Conservation (phyloP, 2,113 vertebrate species). For the Mola mola region DNA sequence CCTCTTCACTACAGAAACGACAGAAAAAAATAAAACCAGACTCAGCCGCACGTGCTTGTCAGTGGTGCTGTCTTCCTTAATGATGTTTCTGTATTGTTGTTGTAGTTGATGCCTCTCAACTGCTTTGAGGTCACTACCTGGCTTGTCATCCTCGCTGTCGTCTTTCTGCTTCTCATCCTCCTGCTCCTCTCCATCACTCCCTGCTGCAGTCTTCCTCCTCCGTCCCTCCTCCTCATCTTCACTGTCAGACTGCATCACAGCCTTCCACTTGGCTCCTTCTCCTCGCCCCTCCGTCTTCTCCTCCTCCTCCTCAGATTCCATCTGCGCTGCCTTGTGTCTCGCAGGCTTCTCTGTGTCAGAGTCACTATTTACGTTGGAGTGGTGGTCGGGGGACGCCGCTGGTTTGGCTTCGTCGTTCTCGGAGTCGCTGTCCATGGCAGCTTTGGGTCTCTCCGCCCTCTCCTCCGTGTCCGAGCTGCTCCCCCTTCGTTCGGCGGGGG, state of each 20-base stretch:
- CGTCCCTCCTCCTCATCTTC: slow-evolving; percentile 59
- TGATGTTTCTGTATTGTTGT: too few relatives aligned
- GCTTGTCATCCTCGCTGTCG: slow-evolving; percentile 84
- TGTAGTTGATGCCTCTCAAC: too few relatives aligned
- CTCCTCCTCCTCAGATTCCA: slow-evolving; percentile 83
- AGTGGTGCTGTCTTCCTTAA: too few relatives aligned
- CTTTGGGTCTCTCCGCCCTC: slow-evolving; percentile 36
- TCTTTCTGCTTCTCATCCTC: slow-evolving; percentile 75
- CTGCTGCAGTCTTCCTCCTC: slow-evolving; percentile 49
- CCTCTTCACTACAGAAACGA: slow-evolving; percentile 81
- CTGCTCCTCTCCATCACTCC: slow-evolving; percentile 74
- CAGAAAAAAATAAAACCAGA: not conserved
- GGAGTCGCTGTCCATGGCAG: slow-evolving; percentile 66
- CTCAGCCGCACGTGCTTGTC: not conserved
- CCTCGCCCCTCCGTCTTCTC: slow-evolving; percentile 55
- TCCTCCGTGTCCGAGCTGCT: slow-evolving; percentile 72
- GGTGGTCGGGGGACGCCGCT: slow-evolving; percentile 27
- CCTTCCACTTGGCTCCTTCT: slow-evolving; percentile 60
- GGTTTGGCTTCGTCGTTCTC: slow-evolving; percentile 71
- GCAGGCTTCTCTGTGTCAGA: slow-evolving; percentile 73
- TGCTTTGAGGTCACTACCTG: slow-evolving; percentile 55
- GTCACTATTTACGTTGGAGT: slow-evolving; percentile 78
- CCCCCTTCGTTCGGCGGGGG: slow-evolving; percentile 38
- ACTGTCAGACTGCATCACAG: slow-evolving; percentile 75
- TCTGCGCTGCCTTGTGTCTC: slow-evolving; percentile 69